Evolutionary conservation across 1,140 invertebrate species (phyloP).

Genomic region (Aphidius ervi): DNA sequence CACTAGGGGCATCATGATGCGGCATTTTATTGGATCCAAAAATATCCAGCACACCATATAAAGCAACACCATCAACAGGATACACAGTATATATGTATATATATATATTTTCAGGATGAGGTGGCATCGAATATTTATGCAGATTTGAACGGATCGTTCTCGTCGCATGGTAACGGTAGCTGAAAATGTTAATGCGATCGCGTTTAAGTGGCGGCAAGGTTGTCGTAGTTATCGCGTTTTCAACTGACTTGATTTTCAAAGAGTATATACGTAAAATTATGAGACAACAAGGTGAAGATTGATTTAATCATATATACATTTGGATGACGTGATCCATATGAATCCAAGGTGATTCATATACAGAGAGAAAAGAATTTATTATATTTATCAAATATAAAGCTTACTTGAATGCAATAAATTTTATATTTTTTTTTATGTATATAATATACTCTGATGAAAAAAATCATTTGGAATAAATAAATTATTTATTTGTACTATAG

Average conservation of each 20-base stretch:
- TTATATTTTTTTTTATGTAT: too few relatives aligned
- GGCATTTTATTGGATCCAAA: neutral
- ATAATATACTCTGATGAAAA: too few relatives aligned
- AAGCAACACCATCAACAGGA: neutral
- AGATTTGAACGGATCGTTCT: slow-evolving; percentile 26
- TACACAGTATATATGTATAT: slow-evolving; percentile 3
- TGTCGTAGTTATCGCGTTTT: slow-evolving; percentile 19
- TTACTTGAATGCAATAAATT: too few relatives aligned
- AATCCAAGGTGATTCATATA: too few relatives aligned
- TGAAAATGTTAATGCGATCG: slow-evolving; percentile 38
- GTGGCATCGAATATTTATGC: slow-evolving; percentile 34
- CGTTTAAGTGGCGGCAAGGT: slow-evolving; percentile 29
- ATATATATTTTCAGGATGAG: slow-evolving; percentile 1
- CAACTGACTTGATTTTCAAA: too few relatives aligned
- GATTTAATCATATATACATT: neutral
- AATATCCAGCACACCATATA: too few relatives aligned
- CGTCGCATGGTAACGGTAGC: slow-evolving; percentile 37
- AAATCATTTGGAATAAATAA: too few relatives aligned
- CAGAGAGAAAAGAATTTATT: too few relatives aligned
- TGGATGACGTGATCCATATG: too few relatives aligned
- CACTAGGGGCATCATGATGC: neutral
- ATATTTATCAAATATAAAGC: too few relatives aligned
- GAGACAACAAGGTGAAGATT: neutral
- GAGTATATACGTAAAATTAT: slow-evolving; percentile 1
- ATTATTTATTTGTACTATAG: too few relatives aligned